Conservation (phyloP, 1,140 invertebrate genomes). For the Drosophila quadrilineata region DNA sequence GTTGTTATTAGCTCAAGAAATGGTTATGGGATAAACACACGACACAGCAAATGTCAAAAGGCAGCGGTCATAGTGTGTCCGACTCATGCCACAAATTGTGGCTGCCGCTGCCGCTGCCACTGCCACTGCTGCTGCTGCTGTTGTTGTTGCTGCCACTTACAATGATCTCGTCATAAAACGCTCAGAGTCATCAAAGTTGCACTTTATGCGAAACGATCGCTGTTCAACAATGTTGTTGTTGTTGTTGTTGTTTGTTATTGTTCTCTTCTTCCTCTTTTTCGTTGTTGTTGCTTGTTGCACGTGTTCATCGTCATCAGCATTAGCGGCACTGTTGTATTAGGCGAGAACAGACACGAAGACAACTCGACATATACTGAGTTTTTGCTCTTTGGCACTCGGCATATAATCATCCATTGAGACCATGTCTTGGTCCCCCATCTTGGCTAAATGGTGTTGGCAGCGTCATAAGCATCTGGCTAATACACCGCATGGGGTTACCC, state of each 20-base stretch:
- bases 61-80: slow-evolving; percentile 49
- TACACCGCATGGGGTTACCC: slow-evolving; percentile 68
- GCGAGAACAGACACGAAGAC: slow-evolving; percentile 58
- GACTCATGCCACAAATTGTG: slow-evolving; percentile 20
- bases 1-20: slow-evolving; percentile 72
- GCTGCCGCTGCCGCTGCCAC: neutral
- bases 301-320: slow-evolving; percentile 71
- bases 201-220: slow-evolving; percentile 72
- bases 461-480: slow-evolving; percentile 55
- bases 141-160: slow-evolving; percentile 21
- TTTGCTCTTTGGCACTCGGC: slow-evolving; percentile 49
- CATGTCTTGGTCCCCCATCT: slow-evolving; percentile 44
- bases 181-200: slow-evolving; percentile 76
- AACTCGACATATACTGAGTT: neutral
- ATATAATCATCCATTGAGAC: slow-evolving; percentile 70
- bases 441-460: slow-evolving; percentile 67
- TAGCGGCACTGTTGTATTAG: slow-evolving; percentile 73
- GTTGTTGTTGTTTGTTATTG: slow-evolving; percentile 19
- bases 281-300: slow-evolving; percentile 50
- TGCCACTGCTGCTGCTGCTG: neutral
- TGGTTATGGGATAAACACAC: slow-evolving; percentile 71
- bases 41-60: slow-evolving; percentile 66
- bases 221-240: slow-evolving; percentile 19
- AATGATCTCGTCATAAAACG: slow-evolving; percentile 77
- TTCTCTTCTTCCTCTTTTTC: slow-evolving; percentile 25